Percentiles rank a stretch among this genome's conserved stretches.
Evolutionary conservation across 2,797 vertebrate genomes (phyloP).

Genomic region (Meriones psammophilus): DNA sequence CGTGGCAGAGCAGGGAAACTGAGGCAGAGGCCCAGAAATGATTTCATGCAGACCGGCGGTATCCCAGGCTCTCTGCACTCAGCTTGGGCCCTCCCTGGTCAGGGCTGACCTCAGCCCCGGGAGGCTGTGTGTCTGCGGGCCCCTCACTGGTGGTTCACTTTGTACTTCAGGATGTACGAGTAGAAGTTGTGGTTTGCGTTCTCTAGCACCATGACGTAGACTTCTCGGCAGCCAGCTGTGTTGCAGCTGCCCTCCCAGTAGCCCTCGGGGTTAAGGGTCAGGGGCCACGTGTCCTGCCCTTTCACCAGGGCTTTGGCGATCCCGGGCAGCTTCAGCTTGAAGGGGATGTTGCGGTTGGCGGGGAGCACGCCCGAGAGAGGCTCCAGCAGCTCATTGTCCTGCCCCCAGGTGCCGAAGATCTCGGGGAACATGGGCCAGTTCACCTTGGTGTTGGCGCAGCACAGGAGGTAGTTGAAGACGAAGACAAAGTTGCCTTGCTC

Average conservation of each 20-base stretch:
- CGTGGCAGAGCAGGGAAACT: not conserved
- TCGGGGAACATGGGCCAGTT: slow-evolving; percentile 90
- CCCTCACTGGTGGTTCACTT: slow-evolving; percentile 87
- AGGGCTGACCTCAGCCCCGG: not conserved
- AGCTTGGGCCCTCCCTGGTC: not conserved
- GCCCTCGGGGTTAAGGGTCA: slow-evolving; percentile 86
- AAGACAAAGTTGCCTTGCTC: slow-evolving; percentile 88
- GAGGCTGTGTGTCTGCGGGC: not conserved
- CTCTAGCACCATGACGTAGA: slow-evolving; percentile 89
- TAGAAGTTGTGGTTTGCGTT: slow-evolving; percentile 89
- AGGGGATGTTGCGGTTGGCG: slow-evolving; percentile 86
- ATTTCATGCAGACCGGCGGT: slow-evolving; percentile 58
- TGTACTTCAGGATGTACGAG: slow-evolving; percentile 88
- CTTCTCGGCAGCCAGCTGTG: slow-evolving; percentile 88
- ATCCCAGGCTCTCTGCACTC: slow-evolving; percentile 52
- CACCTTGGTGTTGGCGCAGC: slow-evolving; percentile 87
- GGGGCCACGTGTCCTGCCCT: slow-evolving; percentile 84
- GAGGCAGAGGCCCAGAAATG: slow-evolving; percentile 65
- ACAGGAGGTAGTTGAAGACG: slow-evolving; percentile 91
- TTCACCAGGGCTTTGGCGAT: slow-evolving; percentile 89
- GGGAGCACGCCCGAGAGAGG: slow-evolving; percentile 89
- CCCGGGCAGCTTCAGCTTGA: slow-evolving; percentile 89
- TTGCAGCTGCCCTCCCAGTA: slow-evolving; percentile 91
- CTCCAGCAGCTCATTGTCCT: slow-evolving; percentile 90
- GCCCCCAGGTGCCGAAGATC: slow-evolving; percentile 88